Evolutionary conservation across 2,797 vertebrate genomes (phyloP).

Genomic region (Acropternis orthonyx): DNA sequence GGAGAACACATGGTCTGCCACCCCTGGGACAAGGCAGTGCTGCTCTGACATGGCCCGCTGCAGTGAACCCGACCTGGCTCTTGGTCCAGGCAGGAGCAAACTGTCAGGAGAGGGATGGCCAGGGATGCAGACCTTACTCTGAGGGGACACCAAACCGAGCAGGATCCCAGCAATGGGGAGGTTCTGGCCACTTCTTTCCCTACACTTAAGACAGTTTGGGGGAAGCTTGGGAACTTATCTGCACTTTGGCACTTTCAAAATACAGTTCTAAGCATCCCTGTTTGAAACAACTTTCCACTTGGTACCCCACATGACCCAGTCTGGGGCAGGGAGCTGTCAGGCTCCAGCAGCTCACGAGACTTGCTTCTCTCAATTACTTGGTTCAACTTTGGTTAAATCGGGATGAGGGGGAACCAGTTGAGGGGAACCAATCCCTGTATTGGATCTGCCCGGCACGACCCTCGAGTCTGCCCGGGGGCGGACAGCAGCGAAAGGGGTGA

Average conservation of each 20-base stretch:
- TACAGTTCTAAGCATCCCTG: neutral
- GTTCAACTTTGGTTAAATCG: neutral
- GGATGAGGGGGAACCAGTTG: neutral
- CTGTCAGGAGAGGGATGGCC: fast-evolving
- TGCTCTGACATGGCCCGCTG: fast-evolving
- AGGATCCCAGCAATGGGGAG: fast-evolving
- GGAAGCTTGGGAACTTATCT: fast-evolving
- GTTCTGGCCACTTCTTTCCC: neutral
- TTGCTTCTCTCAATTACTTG: fast-evolving
- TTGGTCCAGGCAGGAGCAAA: neutral
- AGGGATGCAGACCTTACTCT: fast-evolving
- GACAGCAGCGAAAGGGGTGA: too few relatives aligned
- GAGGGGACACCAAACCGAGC: neutral
- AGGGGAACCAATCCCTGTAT: fast-evolving
- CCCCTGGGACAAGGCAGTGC: fast-evolving
- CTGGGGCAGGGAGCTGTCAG: fast-evolving
- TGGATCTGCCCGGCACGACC: fast-evolving
- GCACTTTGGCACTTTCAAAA: fast-evolving
- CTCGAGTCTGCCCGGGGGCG: fast-evolving
- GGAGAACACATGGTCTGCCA: fast-evolving
- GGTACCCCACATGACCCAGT: fast-evolving
- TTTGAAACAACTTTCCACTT: neutral
- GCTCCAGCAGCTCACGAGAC: neutral
- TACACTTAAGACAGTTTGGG: fast-evolving
- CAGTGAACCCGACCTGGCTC: fast-evolving